phyloP scores from a whole-genome alignment of 2,797 vertebrate genomes.

The Ficedula albicollis region DNA sequence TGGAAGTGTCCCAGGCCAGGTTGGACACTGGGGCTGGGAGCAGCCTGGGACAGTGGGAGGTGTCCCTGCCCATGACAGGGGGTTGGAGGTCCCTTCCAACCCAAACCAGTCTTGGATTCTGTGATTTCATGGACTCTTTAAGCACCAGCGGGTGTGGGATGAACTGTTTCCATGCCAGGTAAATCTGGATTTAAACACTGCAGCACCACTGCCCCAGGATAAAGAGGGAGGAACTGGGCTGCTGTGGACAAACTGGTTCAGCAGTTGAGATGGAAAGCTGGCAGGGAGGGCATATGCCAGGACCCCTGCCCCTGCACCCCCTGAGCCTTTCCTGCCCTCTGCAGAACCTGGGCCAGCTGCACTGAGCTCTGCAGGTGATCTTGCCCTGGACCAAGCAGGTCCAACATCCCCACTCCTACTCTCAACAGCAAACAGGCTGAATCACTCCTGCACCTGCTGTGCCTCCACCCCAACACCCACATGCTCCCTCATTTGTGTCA shows the following conservation, averaged over 20 bases:
- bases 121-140: background rate
- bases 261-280: background rate
- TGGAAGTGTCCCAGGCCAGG: background rate
- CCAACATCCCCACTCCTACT: background rate
- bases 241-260: background rate
- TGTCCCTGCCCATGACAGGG: background rate
- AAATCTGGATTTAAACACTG: background rate
- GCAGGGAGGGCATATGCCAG: background rate
- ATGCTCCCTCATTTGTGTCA: background rate
- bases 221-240: background rate
- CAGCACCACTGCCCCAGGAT: background rate
- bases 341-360: background rate
- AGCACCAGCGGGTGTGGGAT: background rate
- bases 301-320: background rate
- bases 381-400: background rate
- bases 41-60: rapidly evolving
- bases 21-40: rapidly evolving
- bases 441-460: background rate
- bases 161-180: background rate
- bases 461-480: background rate
- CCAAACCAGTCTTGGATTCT: background rate
- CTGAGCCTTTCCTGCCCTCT: background rate
- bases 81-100: background rate
- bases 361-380: background rate
- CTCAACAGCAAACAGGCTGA: rapidly evolving